Evolutionary conservation across 2,797 vertebrate species (phyloP).

Genomic region (Glyptemys insculpta): DNA sequence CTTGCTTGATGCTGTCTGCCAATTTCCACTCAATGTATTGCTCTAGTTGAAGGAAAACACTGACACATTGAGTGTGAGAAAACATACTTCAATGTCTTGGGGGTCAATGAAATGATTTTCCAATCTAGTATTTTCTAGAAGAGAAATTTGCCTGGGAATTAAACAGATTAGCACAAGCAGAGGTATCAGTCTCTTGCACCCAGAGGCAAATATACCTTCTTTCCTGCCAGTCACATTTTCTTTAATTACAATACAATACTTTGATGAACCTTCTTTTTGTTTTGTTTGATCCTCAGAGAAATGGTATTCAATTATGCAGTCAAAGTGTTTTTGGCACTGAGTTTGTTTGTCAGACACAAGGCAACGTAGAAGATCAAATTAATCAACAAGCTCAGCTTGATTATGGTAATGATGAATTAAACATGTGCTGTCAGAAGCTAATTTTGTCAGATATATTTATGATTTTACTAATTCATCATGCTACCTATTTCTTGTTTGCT

Average conservation of each 20-base stretch:
- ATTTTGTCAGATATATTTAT: not conserved
- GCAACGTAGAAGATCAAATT: not conserved
- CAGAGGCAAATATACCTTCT: not conserved
- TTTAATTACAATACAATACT: not conserved
- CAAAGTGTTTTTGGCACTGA: not conserved
- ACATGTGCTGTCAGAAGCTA: not conserved
- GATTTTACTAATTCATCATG: not conserved
- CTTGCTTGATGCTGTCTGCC: not conserved
- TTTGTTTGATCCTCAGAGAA: not conserved
- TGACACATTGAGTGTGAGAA: not conserved
- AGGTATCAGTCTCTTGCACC: not conserved
- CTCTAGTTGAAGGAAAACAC: not conserved
- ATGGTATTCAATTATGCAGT: not conserved
- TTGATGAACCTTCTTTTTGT: not conserved
- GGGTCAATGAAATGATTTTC: not conserved
- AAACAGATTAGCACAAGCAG: not conserved
- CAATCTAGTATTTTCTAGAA: not conserved
- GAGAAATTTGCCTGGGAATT: not conserved
- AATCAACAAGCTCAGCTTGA: not conserved
- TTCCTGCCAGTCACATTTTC: not conserved
- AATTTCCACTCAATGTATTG: not conserved
- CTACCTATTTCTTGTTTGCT: not conserved
- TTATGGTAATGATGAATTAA: not conserved
- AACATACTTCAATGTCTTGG: not conserved
- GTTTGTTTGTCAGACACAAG: not conserved